Base-by-base conservation (phyloP, 2,888 invertebrate species). In the Noctua janthe region DNA sequence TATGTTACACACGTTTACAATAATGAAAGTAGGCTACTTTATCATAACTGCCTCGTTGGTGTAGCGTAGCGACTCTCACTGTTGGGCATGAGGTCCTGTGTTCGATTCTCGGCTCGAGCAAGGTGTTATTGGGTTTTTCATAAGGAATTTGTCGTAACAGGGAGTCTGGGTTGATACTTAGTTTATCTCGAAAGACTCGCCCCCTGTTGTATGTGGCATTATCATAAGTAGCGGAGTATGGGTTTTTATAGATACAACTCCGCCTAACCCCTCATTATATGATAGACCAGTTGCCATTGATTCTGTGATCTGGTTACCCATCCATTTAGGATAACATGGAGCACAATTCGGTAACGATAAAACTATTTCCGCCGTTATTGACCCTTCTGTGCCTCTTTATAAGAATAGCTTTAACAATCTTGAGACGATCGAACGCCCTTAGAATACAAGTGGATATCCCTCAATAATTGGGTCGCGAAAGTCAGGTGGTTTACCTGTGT, bases 381-480 rank as follows among this genome's bases (percentile, higher is more conserved):
- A 54, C 78, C 66, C 8, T 3, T 35, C 29, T 4, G 29, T 64
- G 29, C 20, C 29, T 51, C 13, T n/a, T 10, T 2, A 5, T 51
- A 51, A 29, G 51, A 64, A 64, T 64, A 51, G 77, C 23, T 64
- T 20, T 35, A 76, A 51, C 29, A 64, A 49, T 29, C 11, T 64
- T 8, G 62, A 51, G 51, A 77, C 17, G 29, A 64, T 29, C 78
- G 23, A 5, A 77, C 43, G 29, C 51, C 29, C 43, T 51, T 54
- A 11, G 51, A 77, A 77, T 77, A 76, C 39, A 29, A 62, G 39
- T 13, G 23, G 11, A 29, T 43, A 51, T 17, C 51, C 64, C 8
- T 64, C 5, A 43, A 51, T 77, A 77, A 77, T 77, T 77, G 77
- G 77, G 78, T 77, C 13, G 29, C 0, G 29, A 23, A 43, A 64